A percentile compares a stretch with the other conserved stretches of the same genome.
phyloP scores from a whole-genome alignment of 2,888 invertebrate genomes.

The Coecobrya sp. region DNA sequence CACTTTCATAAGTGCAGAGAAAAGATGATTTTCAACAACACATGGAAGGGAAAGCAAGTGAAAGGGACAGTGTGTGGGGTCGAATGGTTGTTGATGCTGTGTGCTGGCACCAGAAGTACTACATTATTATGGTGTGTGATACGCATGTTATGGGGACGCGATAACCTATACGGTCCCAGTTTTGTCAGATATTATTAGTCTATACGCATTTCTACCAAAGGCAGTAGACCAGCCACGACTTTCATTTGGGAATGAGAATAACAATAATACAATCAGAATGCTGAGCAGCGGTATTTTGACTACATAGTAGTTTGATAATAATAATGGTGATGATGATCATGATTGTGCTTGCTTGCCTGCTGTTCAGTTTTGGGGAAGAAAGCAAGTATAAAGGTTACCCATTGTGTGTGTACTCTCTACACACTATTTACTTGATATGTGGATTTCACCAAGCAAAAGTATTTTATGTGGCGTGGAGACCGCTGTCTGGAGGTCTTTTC shows the following conservation, averaged over 20 bases:
- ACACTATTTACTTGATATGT: not conserved
- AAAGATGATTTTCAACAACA: not conserved
- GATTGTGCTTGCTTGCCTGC: not conserved
- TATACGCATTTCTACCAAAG: constrained; percentile 54
- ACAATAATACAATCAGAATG: constrained; percentile 31
- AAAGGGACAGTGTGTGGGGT: constrained; percentile 38
- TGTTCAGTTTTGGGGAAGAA: not conserved
- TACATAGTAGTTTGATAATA: not conserved
- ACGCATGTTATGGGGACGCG: too few species aligned
- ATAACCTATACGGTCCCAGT: not conserved
- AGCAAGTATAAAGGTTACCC: constrained; percentile 2
- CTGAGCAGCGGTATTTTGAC: constrained; percentile 19
- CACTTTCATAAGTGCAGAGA: not conserved
- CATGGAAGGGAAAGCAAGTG: constrained; percentile 32
- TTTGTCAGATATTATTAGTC: not conserved
- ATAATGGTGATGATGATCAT: constrained; percentile 29
- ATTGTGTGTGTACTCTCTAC: not conserved
- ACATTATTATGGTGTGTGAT: not conserved
- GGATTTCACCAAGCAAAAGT: constrained; percentile 18
- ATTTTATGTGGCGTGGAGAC: constrained; percentile 37
- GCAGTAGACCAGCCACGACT: constrained; percentile 7
- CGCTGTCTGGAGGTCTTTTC: constrained; percentile 28
- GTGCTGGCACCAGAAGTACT: not conserved
- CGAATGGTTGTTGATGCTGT: constrained; percentile 26
- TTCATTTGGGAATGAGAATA: not conserved